These are phyloP conservation scores for Anoplolepis gracilipes DNA, from an alignment of 1,140 invertebrate species.

Conservation along the genomic window DNA sequence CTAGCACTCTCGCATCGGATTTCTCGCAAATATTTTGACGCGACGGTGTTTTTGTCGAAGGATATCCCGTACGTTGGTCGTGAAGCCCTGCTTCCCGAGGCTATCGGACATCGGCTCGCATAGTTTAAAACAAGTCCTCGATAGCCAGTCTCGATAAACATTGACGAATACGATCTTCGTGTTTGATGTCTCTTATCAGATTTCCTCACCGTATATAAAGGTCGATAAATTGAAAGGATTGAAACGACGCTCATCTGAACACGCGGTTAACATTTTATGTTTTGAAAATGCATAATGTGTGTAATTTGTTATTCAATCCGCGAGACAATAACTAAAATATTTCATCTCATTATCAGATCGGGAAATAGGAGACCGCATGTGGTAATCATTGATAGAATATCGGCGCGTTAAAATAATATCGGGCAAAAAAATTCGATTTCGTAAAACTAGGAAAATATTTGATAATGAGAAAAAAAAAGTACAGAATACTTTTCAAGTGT, in stretches of 20 bases:
- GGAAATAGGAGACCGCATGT: background rate
- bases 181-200: slow-evolving; percentile 58
- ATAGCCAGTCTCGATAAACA: slow-evolving; percentile 59
- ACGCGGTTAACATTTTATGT: background rate
- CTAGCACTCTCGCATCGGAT: slow-evolving; percentile 24
- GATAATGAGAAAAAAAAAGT: background rate
- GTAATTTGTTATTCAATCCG: background rate
- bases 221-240: background rate
- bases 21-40: slow-evolving; percentile 35
- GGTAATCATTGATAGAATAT: too few species aligned
- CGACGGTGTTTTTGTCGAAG: slow-evolving; percentile 40
- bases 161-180: slow-evolving; percentile 42
- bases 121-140: slow-evolving; percentile 64
- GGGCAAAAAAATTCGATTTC: background rate
- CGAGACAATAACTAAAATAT: background rate
- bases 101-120: slow-evolving; percentile 67
- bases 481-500: background rate
- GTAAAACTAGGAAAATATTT: background rate
- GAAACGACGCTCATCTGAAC: background rate
- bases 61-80: slow-evolving; percentile 51
- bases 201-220: slow-evolving; percentile 39
- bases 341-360: background rate
- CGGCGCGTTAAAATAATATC: too few species aligned
- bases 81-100: slow-evolving; percentile 23
- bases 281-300: background rate